Conservation (phyloP, 64 coral and sea anemone genomes). For the Cladopsammia gracilis region DNA sequence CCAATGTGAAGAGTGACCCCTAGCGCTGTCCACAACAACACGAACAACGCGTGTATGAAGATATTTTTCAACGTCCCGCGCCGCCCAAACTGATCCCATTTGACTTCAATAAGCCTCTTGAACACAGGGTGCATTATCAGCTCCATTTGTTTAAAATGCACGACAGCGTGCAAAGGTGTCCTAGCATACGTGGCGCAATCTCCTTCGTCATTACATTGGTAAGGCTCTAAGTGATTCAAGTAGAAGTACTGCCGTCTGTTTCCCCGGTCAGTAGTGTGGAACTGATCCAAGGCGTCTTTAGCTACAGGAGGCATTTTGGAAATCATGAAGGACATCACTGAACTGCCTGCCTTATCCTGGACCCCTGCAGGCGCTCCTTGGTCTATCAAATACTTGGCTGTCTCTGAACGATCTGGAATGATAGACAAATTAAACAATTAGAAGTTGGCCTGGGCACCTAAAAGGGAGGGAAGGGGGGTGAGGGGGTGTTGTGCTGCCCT, state of each 20-base stretch:
- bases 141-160: slow-evolving; percentile 94
- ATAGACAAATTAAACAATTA: background rate
- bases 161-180: slow-evolving; percentile 85
- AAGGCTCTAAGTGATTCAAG: slow-evolving; percentile 91
- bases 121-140: slow-evolving; percentile 99
- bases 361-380: slow-evolving; percentile 79
- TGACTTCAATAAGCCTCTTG: slow-evolving; percentile 91
- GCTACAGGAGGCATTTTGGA: slow-evolving; percentile 99
- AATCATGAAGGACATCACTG: slow-evolving; percentile 95
- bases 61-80: slow-evolving; percentile 82
- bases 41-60: slow-evolving; percentile 83
- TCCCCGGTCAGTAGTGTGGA: slow-evolving; percentile 90
- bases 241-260: slow-evolving; percentile 98
- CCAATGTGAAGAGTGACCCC: slow-evolving; percentile 86
- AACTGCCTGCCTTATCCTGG: slow-evolving; percentile 77
- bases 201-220: slow-evolving; percentile 32
- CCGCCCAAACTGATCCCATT: slow-evolving; percentile 92
- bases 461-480: too few species aligned
- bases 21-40: slow-evolving; percentile 83
- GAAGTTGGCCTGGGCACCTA: too few species aligned
- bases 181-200: slow-evolving; percentile 13
- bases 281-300: slow-evolving; percentile 96
- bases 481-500: too few species aligned
- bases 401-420: slow-evolving; percentile 91
- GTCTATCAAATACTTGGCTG: slow-evolving; percentile 89